These are phyloP conservation scores for Mamestra configurata DNA, from an alignment of 1,140 invertebrate genomes.

Conservation along the genomic window DNA sequence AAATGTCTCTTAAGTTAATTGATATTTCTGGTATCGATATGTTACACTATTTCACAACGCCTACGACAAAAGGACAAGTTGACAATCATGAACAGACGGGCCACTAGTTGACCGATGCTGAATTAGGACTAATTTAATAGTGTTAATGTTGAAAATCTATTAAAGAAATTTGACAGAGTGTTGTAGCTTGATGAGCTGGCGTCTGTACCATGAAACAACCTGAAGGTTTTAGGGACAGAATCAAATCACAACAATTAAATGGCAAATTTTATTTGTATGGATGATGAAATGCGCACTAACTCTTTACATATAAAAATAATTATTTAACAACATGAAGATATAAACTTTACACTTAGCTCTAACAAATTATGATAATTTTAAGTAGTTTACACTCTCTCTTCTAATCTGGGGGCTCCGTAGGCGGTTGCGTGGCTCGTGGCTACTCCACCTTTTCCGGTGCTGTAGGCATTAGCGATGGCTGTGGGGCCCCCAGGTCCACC, in stretches of 20 bases:
- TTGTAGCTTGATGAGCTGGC: too few species aligned
- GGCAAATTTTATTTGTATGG: slow-evolving; percentile 34
- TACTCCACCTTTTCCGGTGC: slow-evolving; percentile 90
- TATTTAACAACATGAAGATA: slow-evolving; percentile 53
- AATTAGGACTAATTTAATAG: too few species aligned
- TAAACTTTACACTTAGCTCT: slow-evolving; percentile 55
- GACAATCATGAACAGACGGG: too few species aligned
- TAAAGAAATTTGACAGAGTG: too few species aligned
- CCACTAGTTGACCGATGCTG: too few species aligned
- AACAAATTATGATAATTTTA: slow-evolving; percentile 16
- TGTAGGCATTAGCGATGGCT: slow-evolving; percentile 91
- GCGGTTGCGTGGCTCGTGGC: slow-evolving; percentile 91
- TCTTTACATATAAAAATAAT: slow-evolving; percentile 46
- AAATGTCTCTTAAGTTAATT: too few species aligned
- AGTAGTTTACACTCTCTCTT: slow-evolving; percentile 65
- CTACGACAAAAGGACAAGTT: too few species aligned
- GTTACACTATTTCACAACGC: too few species aligned
- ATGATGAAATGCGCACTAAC: slow-evolving; percentile 25
- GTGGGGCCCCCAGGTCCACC: slow-evolving; percentile 82
- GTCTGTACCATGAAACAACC: too few species aligned
- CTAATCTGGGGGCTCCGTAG: slow-evolving; percentile 87
- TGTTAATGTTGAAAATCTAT: too few species aligned
- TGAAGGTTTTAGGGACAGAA: background rate
- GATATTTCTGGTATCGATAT: too few species aligned
- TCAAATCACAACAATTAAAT: slow-evolving; percentile 8